Conservation (phyloP, 1,140 invertebrate species). For the Drosophila nigromelanica region DNA sequence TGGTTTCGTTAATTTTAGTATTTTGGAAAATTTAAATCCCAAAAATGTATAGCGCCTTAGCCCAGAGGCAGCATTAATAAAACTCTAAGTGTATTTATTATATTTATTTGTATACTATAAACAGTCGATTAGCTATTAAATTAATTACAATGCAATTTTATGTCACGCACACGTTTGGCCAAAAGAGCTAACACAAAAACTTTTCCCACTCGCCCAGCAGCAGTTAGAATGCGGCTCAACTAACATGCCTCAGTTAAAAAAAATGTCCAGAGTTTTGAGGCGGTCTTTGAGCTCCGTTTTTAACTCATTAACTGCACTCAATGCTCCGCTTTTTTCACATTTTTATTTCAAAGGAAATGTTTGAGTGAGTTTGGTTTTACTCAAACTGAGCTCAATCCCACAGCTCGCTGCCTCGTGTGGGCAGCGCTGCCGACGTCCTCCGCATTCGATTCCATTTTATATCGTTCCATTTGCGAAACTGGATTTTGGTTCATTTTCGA, state of each 20-base stretch:
- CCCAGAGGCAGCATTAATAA: too few relatives aligned
- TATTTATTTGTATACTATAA: too few relatives aligned
- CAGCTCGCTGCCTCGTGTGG: background rate
- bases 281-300: background rate
- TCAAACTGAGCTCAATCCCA: constrained; percentile 3
- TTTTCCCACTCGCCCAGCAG: background rate
- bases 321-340: background rate
- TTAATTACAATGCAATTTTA: too few relatives aligned
- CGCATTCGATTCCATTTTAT: constrained; percentile 23
- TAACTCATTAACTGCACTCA: background rate
- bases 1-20: too few relatives aligned
- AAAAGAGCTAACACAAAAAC: background rate
- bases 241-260: background rate
- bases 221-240: background rate
- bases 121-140: too few relatives aligned
- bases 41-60: too few relatives aligned
- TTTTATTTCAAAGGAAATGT: background rate
- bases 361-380: background rate
- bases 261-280: background rate
- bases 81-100: too few relatives aligned
- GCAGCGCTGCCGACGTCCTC: constrained; percentile 15
- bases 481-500: constrained; percentile 38
- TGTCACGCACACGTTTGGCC: too few relatives aligned
- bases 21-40: too few relatives aligned
- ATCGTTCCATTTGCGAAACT: constrained; percentile 11